These are phyloP conservation scores for Calameuta idolon DNA, from an alignment of 2,888 invertebrate species.

Conservation along the genomic window DNA sequence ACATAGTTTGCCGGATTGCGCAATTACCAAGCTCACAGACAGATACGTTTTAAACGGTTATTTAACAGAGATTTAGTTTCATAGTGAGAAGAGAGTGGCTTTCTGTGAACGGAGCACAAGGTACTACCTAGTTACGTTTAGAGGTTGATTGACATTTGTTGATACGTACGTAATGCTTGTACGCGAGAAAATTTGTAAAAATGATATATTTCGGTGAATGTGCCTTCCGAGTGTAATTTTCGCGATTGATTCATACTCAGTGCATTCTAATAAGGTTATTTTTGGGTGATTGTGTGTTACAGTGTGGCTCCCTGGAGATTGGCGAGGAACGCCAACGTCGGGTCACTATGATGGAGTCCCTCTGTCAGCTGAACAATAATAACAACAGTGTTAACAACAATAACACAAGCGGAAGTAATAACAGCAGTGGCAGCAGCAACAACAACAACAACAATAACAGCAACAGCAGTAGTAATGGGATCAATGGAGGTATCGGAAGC, in stretches of 20 bases:
- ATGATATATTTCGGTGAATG: neutral
- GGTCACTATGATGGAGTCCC: slow-evolving; percentile 65
- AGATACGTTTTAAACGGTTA: neutral
- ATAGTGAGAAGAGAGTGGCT: neutral
- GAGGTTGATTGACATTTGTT: neutral
- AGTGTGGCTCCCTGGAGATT: slow-evolving; percentile 71
- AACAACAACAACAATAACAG: slow-evolving; percentile 35
- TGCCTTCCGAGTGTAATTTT: neutral
- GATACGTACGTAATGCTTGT: neutral
- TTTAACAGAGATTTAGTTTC: neutral
- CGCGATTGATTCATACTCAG: neutral
- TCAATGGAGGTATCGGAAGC: slow-evolving; percentile 18
- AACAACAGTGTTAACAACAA: slow-evolving; percentile 28
- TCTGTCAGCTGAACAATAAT: slow-evolving; percentile 54
- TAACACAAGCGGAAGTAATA: slow-evolving; percentile 33
- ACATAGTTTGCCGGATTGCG: slow-evolving; percentile 32
- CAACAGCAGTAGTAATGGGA: slow-evolving; percentile 34
- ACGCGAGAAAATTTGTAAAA: neutral
- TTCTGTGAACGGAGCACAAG: neutral
- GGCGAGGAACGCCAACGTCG: slow-evolving; percentile 67
- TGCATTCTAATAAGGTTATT: slow-evolving; percentile 23
- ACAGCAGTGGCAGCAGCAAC: slow-evolving; percentile 36
- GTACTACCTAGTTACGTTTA: neutral
- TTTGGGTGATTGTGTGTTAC: slow-evolving; percentile 56
- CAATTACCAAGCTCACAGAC: slow-evolving; percentile 16